Conservation (phyloP, 2,888 invertebrate genomes). For the Epinotia ramella region DNA sequence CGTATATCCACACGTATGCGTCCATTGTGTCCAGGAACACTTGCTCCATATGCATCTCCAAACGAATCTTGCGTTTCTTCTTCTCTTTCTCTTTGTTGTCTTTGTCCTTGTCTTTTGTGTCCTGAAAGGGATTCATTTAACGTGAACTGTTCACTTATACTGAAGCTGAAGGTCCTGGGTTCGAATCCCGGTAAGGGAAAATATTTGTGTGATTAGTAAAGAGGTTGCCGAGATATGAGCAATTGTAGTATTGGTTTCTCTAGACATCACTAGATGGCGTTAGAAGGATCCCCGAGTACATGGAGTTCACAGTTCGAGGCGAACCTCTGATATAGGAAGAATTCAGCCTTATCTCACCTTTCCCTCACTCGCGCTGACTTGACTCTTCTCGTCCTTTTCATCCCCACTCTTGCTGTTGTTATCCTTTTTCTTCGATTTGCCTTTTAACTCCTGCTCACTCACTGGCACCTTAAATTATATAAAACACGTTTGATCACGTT, state of each 20-base stretch:
- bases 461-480: conserved; percentile 86
- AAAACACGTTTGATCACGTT: not conserved
- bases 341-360: conserved; percentile 61
- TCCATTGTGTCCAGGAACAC: conserved; percentile 96
- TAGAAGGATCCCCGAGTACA: too few relatives aligned
- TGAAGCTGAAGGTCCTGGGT: too few relatives aligned
- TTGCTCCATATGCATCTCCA: conserved; percentile 99
- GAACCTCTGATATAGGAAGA: too few relatives aligned
- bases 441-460: conserved; percentile 88
- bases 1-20: conserved; percentile 99
- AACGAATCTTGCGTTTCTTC: conserved; percentile 95
- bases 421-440: conserved; percentile 86
- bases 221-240: too few relatives aligned
- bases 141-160: too few relatives aligned
- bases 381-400: conserved; percentile 78
- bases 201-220: too few relatives aligned
- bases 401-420: conserved; percentile 84
- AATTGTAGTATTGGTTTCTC: too few relatives aligned
- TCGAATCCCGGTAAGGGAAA: too few relatives aligned
- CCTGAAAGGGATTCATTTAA: conserved; percentile 54
- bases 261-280: too few relatives aligned
- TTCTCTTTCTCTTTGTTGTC: conserved; percentile 76
- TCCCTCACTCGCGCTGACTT: conserved; percentile 75
- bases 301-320: too few relatives aligned
- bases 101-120: conserved; percentile 72